These are phyloP conservation scores for Daboia siamensis DNA, from an alignment of 2,113 vertebrate species.

Conservation along the genomic window DNA sequence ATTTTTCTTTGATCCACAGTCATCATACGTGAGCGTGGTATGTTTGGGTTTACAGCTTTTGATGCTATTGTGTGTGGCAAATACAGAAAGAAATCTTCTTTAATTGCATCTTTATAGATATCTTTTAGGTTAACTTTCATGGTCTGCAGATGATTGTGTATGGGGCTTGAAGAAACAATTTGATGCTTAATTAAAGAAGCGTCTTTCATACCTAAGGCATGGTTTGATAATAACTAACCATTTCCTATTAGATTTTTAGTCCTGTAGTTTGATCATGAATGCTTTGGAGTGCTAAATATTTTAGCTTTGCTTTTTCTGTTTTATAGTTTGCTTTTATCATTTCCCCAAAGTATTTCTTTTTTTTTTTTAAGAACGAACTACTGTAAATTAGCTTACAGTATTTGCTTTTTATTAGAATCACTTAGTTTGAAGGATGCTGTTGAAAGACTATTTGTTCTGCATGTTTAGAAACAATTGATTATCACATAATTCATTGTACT, in stretches of 20 bases:
- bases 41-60: slow-evolving; percentile 69
- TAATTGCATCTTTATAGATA: slow-evolving; percentile 57
- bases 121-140: slow-evolving; percentile 59
- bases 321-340: slow-evolving; percentile 46
- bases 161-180: slow-evolving; percentile 57
- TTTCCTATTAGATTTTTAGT: slow-evolving; percentile 57
- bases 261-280: slow-evolving; percentile 55
- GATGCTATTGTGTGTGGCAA: slow-evolving; percentile 60
- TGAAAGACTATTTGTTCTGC: slow-evolving; percentile 45
- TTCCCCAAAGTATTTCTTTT: slow-evolving; percentile 56
- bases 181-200: slow-evolving; percentile 62
- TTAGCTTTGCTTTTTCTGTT: slow-evolving; percentile 62
- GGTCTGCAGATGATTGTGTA: slow-evolving; percentile 66
- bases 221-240: slow-evolving; percentile 58
- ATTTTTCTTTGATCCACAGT: slow-evolving; percentile 81
- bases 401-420: slow-evolving; percentile 38
- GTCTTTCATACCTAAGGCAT: slow-evolving; percentile 64
- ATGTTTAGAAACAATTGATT: slow-evolving; percentile 37
- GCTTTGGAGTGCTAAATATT: slow-evolving; percentile 56
- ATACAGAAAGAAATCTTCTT: slow-evolving; percentile 56
- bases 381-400: slow-evolving; percentile 50
- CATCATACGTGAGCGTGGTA: slow-evolving; percentile 99
- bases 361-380: slow-evolving; percentile 43
- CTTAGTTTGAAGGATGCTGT: slow-evolving; percentile 43
- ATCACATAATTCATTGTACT: slow-evolving; percentile 57